phyloP scores from a whole-genome alignment of 2,888 invertebrate species.

The Saturnia japonica region DNA sequence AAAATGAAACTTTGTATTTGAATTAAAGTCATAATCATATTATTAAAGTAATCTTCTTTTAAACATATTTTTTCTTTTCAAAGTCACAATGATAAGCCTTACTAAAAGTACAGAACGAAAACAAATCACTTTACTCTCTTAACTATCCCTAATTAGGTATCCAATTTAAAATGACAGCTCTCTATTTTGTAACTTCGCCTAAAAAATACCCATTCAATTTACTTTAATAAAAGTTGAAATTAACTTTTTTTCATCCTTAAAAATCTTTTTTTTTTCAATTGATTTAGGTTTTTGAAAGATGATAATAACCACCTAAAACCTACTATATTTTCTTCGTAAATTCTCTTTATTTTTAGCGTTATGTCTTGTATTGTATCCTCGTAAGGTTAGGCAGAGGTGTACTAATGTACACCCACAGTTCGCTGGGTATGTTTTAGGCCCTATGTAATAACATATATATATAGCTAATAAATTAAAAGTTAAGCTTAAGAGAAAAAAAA shows the following conservation, averaged over 20 bases:
- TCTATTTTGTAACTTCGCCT: background rate
- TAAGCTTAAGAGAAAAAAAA: no score
- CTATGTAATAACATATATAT: no score
- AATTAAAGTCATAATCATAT: background rate
- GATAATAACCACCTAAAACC: background rate
- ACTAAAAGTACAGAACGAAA: background rate
- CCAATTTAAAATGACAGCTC: slow-evolving; percentile 10
- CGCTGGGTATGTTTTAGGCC: no score
- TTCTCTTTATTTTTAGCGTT: background rate
- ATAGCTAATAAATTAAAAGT: no score
- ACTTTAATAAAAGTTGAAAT: background rate
- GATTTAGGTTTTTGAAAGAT: background rate
- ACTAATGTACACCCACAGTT: no score
- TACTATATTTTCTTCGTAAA: background rate
- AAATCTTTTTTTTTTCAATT: background rate
- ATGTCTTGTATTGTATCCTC: background rate
- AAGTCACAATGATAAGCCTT: background rate
- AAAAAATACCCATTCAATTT: background rate
- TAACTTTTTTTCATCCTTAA: background rate
- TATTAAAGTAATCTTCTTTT: background rate
- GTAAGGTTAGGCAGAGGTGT: no score
- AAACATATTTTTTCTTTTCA: background rate
- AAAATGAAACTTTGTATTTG: background rate
- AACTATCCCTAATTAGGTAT: background rate
- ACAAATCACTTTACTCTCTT: background rate